phyloP scores from a whole-genome alignment of 2,113 vertebrate species.

The Gnathonemus longibarbis region DNA sequence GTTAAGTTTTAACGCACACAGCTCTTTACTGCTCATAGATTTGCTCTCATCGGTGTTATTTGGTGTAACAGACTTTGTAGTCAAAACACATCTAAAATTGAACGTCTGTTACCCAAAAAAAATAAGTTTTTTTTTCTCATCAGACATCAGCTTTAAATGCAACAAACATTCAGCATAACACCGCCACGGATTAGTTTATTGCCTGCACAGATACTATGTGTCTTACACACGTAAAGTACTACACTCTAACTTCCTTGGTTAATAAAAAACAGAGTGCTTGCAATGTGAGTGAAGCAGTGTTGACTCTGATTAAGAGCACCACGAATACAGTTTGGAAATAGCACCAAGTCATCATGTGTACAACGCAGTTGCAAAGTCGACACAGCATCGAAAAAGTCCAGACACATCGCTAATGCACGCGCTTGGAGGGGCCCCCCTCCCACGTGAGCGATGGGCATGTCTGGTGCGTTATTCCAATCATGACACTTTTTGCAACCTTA shows the following conservation, averaged over 20 bases:
- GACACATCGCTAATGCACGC: conserved; percentile 9
- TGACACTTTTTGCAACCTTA: conserved; percentile 34
- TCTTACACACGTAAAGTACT: conserved; percentile 27
- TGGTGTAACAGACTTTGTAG: conserved; percentile 2
- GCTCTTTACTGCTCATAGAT: background rate
- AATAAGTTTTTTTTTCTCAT: background rate
- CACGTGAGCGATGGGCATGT: conserved; percentile 29
- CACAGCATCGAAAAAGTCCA: conserved; percentile 43
- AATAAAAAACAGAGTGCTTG: conserved; percentile 31
- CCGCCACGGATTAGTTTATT: conserved; percentile 16
- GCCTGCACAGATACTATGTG: conserved; percentile 21
- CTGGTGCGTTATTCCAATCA: conserved; percentile 44
- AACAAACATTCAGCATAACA: conserved; percentile 20
- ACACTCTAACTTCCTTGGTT: conserved; percentile 51
- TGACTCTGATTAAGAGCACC: conserved; percentile 53
- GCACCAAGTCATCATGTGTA: conserved; percentile 64
- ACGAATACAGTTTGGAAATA: conserved; percentile 58
- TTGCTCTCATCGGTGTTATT: background rate
- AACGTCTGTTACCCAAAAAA: background rate
- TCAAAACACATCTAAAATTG: background rate
- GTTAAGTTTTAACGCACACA: background rate
- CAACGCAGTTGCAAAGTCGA: conserved; percentile 41
- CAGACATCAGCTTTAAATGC: conserved; percentile 12
- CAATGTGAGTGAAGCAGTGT: conserved; percentile 47
- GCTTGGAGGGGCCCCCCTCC: background rate